Conservation (phyloP, 2,888 invertebrate species). For the Agrotis segetum region DNA sequence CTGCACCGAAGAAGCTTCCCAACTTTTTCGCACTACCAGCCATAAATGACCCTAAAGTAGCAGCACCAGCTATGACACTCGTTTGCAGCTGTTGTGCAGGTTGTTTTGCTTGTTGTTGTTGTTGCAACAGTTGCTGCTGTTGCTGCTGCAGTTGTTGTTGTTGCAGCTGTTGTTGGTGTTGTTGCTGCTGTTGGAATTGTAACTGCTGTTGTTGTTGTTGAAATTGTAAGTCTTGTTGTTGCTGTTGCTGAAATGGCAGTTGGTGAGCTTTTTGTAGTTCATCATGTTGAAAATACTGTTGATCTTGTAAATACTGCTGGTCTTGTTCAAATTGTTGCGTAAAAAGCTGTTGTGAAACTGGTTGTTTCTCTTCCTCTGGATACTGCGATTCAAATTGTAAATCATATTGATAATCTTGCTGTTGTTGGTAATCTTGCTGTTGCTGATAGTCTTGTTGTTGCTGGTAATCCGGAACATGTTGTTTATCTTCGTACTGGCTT, state of each 20-base stretch:
- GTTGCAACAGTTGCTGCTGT: slow-evolving; percentile 78
- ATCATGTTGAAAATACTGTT: slow-evolving; percentile 72
- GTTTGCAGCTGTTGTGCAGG: slow-evolving; percentile 85
- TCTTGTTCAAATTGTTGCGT: slow-evolving; percentile 69
- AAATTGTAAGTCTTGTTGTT: slow-evolving; percentile 64
- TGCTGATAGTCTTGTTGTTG: slow-evolving; percentile 60
- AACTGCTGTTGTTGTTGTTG: slow-evolving; percentile 66
- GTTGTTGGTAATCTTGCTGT: slow-evolving; percentile 56
- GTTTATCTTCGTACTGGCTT: slow-evolving; percentile 68
- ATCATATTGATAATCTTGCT: slow-evolving; percentile 59
- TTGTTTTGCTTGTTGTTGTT: slow-evolving; percentile 81
- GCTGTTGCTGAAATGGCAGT: slow-evolving; percentile 68
- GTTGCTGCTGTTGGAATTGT: slow-evolving; percentile 69
- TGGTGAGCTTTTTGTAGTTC: slow-evolving; percentile 71
- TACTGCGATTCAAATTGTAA: slow-evolving; percentile 67
- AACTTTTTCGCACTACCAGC: slow-evolving; percentile 89
- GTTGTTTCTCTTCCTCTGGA: slow-evolving; percentile 69
- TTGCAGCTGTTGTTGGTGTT: slow-evolving; percentile 71
- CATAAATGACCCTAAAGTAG: slow-evolving; percentile 88
- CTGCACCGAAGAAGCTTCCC: slow-evolving; percentile 88
- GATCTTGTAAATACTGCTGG: slow-evolving; percentile 71
- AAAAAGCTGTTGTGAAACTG: slow-evolving; percentile 69
- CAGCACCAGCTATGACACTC: slow-evolving; percentile 85
- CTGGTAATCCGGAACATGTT: slow-evolving; percentile 52
- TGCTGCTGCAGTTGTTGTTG: slow-evolving; percentile 75